Evolutionary conservation across 2,113 vertebrate genomes (phyloP).

Genomic region (Sebastes fasciatus): DNA sequence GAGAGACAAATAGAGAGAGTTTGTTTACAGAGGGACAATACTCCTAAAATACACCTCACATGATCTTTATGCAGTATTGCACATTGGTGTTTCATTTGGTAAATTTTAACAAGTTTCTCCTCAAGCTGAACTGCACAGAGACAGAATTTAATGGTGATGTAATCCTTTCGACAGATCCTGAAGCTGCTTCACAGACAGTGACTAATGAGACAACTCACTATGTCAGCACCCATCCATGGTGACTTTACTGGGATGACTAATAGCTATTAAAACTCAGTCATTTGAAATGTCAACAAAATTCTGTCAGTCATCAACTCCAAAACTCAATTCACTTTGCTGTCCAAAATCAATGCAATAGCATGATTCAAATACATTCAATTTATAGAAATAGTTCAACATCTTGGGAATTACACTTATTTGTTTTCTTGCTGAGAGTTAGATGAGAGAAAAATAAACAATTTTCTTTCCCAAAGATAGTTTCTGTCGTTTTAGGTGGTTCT

Average conservation of each 20-base stretch:
- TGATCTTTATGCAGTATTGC: neutral
- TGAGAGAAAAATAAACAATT: too few species aligned
- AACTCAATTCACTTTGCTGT: neutral
- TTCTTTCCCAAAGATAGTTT: too few species aligned
- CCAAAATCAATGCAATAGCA: neutral
- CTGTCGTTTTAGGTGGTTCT: too few species aligned
- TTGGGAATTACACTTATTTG: too few species aligned
- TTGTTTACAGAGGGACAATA: slow-evolving; percentile 7
- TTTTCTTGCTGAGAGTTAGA: too few species aligned
- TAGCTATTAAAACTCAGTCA: slow-evolving; percentile 5
- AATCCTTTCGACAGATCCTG: slow-evolving; percentile 28
- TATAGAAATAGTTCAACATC: too few species aligned
- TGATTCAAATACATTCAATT: neutral
- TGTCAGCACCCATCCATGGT: slow-evolving; percentile 8
- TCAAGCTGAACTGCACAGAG: slow-evolving; percentile 11
- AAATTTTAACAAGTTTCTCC: neutral
- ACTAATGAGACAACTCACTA: slow-evolving; percentile 44
- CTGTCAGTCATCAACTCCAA: neutral
- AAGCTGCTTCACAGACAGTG: slow-evolving; percentile 40
- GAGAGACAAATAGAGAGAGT: neutral
- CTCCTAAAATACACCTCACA: slow-evolving; percentile 9
- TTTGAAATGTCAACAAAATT: slow-evolving; percentile 8
- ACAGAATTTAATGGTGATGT: slow-evolving; percentile 25
- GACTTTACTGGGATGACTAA: slow-evolving; percentile 20
- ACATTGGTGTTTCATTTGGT: neutral